Evolutionary conservation across 2,113 vertebrate genomes (phyloP).

Genomic region (Oncorhynchus masou): DNA sequence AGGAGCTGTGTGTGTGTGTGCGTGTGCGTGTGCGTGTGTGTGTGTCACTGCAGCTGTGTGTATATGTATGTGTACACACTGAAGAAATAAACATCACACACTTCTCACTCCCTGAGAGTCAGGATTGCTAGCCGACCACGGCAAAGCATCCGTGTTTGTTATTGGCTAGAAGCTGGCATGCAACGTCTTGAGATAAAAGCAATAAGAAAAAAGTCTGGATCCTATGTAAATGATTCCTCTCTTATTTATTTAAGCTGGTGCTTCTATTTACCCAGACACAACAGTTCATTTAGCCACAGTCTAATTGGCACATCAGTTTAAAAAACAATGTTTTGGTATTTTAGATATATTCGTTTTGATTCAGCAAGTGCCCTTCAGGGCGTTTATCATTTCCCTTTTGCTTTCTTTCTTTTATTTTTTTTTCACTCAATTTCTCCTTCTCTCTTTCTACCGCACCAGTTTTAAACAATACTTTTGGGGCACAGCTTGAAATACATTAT

Average conservation of each 20-base stretch:
- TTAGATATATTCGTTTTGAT: slow-evolving; percentile 10
- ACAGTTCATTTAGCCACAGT: slow-evolving; percentile 18
- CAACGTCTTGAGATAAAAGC: slow-evolving; percentile 4
- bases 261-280: slow-evolving; percentile 4
- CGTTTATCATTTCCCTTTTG: background rate
- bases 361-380: slow-evolving; percentile 53
- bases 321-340: slow-evolving; percentile 32
- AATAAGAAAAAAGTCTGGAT: background rate
- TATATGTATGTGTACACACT: background rate
- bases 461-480: slow-evolving; percentile 70
- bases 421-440: slow-evolving; percentile 8
- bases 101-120: slow-evolving; percentile 37
- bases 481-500: slow-evolving; percentile 73
- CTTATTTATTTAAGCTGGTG: background rate
- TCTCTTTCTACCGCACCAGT: slow-evolving; percentile 58
- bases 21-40: background rate
- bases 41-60: no score
- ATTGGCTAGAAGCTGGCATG: slow-evolving; percentile 34
- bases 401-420: slow-evolving; percentile 34
- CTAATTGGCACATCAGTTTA: slow-evolving; percentile 41
- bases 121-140: slow-evolving; percentile 37
- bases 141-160: slow-evolving; percentile 42
- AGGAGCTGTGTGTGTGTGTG: slow-evolving; percentile 20
- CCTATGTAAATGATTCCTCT: background rate
- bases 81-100: slow-evolving; percentile 66